A percentile compares a stretch with the other conserved stretches of the same genome.
These are phyloP conservation scores for Brachyopa scutellaris DNA, from an alignment of 2,888 invertebrate species.

Conservation along the genomic window DNA sequence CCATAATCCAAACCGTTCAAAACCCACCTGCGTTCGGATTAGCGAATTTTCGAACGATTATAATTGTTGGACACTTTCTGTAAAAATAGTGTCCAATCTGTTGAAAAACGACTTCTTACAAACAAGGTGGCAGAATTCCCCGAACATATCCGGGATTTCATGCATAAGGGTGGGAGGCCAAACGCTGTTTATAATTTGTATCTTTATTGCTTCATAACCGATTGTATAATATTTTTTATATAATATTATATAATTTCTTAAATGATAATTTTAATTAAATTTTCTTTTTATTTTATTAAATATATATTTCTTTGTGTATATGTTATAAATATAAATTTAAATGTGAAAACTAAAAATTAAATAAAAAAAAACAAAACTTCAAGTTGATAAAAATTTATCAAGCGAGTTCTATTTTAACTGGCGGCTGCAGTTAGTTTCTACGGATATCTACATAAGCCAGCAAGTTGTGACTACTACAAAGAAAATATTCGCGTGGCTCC, in stretches of 20 bases:
- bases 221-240: conserved; percentile 35
- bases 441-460: conserved; percentile 51
- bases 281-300: conserved; percentile 36
- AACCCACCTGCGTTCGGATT: no score
- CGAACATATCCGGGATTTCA: no score
- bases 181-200: no score
- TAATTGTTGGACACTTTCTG: no score
- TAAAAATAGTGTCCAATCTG: no score
- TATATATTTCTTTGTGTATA: conserved; percentile 66
- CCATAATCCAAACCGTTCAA: no score
- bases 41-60: no score
- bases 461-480: conserved; percentile 26
- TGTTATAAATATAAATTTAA: conserved; percentile 61
- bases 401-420: conserved; percentile 21
- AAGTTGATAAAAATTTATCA: conserved; percentile 43
- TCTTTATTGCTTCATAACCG: conserved; percentile 69
- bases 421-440: conserved; percentile 22
- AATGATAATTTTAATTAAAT: conserved; percentile 25
- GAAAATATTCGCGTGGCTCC: conserved; percentile 6
- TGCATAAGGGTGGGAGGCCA: no score
- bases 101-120: no score
- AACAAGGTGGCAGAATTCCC: no score
- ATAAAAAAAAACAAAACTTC: conserved; percentile 18
- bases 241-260: conserved; percentile 53
- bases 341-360: conserved; percentile 52